Conservation (phyloP, 2,797 vertebrate species). For the Pipistrellus kuhlii region DNA sequence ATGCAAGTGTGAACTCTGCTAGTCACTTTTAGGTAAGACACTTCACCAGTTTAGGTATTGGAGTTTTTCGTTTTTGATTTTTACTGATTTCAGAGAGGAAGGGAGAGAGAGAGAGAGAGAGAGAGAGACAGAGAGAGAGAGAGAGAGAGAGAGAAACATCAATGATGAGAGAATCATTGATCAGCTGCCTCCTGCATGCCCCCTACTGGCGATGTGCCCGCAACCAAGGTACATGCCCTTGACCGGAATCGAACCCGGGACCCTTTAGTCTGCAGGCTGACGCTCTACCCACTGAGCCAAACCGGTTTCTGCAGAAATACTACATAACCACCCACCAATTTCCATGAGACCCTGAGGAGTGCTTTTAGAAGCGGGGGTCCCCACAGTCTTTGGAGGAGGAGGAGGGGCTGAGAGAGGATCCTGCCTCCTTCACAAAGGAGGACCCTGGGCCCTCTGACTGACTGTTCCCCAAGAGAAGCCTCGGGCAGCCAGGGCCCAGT, state of each 20-base stretch:
- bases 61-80: not conserved
- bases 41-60: not conserved
- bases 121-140: too few relatives aligned
- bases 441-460: not conserved
- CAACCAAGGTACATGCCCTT: too few relatives aligned
- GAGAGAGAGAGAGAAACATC: too few relatives aligned
- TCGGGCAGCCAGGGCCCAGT: not conserved
- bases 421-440: not conserved
- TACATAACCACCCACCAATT: not conserved
- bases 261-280: too few relatives aligned
- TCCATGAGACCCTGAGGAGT: not conserved
- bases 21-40: not conserved
- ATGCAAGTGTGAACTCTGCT: not conserved
- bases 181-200: too few relatives aligned
- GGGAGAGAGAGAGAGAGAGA: too few relatives aligned
- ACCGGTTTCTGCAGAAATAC: not conserved
- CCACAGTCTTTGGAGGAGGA: too few relatives aligned
- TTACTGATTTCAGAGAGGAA: too few relatives aligned
- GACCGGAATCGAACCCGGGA: too few relatives aligned
- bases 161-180: too few relatives aligned
- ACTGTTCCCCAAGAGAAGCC: not conserved
- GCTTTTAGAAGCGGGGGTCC: conserved; percentile 1
- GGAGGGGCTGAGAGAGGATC: not conserved
- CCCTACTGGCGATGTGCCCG: too few relatives aligned
- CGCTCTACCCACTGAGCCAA: too few relatives aligned